phyloP scores from a whole-genome alignment of 2,113 vertebrate species.

The Physeter macrocephalus region DNA sequence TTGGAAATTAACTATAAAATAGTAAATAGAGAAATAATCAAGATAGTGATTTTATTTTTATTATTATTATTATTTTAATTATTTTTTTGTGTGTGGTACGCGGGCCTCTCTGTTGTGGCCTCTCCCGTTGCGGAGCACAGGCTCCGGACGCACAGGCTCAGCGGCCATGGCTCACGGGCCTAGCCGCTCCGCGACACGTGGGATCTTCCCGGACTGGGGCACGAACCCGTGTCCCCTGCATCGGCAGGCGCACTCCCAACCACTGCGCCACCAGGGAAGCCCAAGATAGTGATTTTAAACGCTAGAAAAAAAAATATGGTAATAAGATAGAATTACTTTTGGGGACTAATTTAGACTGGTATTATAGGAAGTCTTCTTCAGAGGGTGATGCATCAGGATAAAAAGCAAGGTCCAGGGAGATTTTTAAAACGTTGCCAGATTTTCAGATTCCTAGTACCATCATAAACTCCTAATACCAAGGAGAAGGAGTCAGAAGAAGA shows the following conservation, averaged over 20 bases:
- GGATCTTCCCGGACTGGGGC: no score
- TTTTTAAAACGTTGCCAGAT: not conserved
- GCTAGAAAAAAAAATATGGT: not conserved
- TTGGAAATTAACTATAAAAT: not conserved
- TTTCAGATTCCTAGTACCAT: not conserved
- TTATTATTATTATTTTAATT: no score
- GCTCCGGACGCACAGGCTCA: no score
- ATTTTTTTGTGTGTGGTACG: no score
- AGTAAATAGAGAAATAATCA: not conserved
- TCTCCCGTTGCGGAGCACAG: no score
- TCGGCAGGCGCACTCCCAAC: no score
- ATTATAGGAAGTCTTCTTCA: not conserved
- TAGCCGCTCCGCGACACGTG: no score
- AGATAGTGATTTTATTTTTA: not conserved
- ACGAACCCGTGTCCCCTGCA: no score
- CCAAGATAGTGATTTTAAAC: not conserved
- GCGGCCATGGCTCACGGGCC: no score
- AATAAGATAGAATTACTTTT: not conserved
- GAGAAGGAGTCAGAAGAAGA: not conserved
- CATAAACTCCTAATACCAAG: not conserved
- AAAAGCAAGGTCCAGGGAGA: not conserved
- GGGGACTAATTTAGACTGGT: not conserved
- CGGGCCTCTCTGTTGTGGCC: no score
- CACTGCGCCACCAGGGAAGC: no score
- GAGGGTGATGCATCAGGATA: not conserved